Base-by-base conservation (phyloP, 2,797 vertebrate species). In the Rhincodon typus region DNA sequence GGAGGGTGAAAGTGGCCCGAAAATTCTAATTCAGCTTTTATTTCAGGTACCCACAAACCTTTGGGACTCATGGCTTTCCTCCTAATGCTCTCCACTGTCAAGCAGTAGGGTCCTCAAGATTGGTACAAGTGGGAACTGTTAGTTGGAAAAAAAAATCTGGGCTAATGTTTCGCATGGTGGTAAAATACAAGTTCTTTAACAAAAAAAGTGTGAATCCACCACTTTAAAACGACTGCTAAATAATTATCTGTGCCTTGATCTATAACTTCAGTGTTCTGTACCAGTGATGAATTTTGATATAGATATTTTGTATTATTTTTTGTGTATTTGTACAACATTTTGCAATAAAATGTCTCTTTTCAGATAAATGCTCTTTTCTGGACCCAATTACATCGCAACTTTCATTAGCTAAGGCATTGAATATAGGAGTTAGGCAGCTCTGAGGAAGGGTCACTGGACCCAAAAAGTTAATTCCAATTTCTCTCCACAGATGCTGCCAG, bases 271-370 rank as follows among this genome's bases (percentile, higher is more conserved):
- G 19, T 42, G 34, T 94, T 94, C 94, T 94, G 46, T n/a, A 50
- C 19, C 19, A 69, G 10, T 69, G 62, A 42, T 69, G 21, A 38
- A 93, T 53, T 95, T 74, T 77, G 69, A 72, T 34, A 74, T 19
- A 15, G 70, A 77, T 53, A 95, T 74, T 95, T 74, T 77, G 69
- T 74, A 95, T 74, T 94, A 94, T 94, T 94, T 94, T 38, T 74
- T 95, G 94, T 95, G 38, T 95, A 77, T 95, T 95, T 74, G 69
- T 95, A 77, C 42, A 95, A 95, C 46, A 53, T 95, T 95, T 95
- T 77, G 46, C 70, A 95, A 95, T 95, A 77, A 95, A 95, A 50
- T 30, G 50, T 46, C 27, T 53, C 69, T 95, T 95, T 74, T 53
- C 34, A 95, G 94, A 77, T 34, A 95, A 95, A 34, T 12, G 66